A percentile compares a stretch with the other conserved stretches of the same genome.
Conservation (phyloP, 2,797 vertebrate genomes). For the Microtus obscurus region DNA sequence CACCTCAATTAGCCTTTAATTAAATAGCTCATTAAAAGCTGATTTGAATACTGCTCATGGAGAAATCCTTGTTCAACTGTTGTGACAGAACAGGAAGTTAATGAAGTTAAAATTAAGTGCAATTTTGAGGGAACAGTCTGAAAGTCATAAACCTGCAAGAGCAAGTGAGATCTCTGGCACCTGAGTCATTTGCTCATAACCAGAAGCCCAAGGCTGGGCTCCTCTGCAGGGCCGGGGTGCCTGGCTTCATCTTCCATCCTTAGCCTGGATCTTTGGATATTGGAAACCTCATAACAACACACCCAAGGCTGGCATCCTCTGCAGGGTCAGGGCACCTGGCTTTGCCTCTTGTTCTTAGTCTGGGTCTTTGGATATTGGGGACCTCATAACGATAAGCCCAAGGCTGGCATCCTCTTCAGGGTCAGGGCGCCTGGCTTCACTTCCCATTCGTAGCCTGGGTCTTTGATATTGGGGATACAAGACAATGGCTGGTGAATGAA, state of each 20-base stretch:
- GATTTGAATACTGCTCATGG: constrained; percentile 89
- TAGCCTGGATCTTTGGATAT: neutral
- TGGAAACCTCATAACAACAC: neutral
- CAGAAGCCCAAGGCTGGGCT: neutral
- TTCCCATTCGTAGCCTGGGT: neutral
- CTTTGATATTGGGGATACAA: neutral
- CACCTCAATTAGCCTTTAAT: constrained; percentile 94
- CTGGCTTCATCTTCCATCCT: neutral
- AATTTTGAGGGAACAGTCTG: constrained; percentile 80
- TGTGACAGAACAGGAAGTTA: constrained; percentile 86
- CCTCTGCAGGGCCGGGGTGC: neutral
- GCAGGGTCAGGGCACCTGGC: neutral
- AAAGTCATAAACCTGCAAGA: constrained; percentile 81
- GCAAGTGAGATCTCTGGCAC: constrained; percentile 75
- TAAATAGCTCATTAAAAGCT: constrained; percentile 92
- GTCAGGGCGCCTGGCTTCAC: neutral
- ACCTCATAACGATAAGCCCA: neutral
- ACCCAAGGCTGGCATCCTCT: neutral
- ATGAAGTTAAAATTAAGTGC: constrained; percentile 88
- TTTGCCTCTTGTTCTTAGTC: neutral
- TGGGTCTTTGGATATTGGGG: too few relatives aligned
- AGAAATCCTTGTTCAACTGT: constrained; percentile 86
- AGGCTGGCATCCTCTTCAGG: neutral
- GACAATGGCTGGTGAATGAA: neutral
- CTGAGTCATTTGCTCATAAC: constrained; percentile 52